Base-by-base conservation (phyloP, 2,888 invertebrate species). In the Scaptomyza cyrtandrae region DNA sequence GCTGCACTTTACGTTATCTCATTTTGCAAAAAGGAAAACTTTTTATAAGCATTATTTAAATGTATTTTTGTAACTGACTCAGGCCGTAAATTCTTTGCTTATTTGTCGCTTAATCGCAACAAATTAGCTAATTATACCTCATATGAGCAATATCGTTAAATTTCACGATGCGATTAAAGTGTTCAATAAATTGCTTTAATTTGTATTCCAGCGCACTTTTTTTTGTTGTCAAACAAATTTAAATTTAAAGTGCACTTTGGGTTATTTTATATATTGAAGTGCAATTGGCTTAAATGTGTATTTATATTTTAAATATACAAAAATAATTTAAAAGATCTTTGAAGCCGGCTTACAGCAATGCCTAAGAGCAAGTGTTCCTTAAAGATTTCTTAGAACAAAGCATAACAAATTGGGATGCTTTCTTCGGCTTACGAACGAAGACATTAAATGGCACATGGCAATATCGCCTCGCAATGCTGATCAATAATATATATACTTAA, bases 11-110 rank as follows among this genome's bases (percentile, higher is more conserved):
- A 55, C 46, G 59, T 75, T 77, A 68, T 74, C 73, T 37, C 45
- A 72, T 67, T 73, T 61, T 66, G 54, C 76, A 58, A 83, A 83
- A 85, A 86, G 77, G 80, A 80, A 62, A 72, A 74, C 5, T 33
- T 52, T 43, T 39, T 14, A 2, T 13, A 13, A 35, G 45, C 71
- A 53, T 50, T 24, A 68, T 48, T 13, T 19, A 41, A 29, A 37
- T 49, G 39, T 57, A 64, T 72, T 60, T 64, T 58, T 33, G 66
- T 61, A 43, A 27, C 63, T 73, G 75, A 71, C 48, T 81, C 60
- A 71, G 53, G 11, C n/a, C 69, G 48, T 85, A 67, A 75, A 77
- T 59, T 71, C 11, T 19, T 48, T 52, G 58, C 44, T 85, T 56
- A 75, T 70, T 72, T 61, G 61, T 64, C 58, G 49, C 52, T 49